Evolutionary conservation across 2,797 vertebrate genomes (phyloP).

Genomic region (Sylvilagus floridanus): DNA sequence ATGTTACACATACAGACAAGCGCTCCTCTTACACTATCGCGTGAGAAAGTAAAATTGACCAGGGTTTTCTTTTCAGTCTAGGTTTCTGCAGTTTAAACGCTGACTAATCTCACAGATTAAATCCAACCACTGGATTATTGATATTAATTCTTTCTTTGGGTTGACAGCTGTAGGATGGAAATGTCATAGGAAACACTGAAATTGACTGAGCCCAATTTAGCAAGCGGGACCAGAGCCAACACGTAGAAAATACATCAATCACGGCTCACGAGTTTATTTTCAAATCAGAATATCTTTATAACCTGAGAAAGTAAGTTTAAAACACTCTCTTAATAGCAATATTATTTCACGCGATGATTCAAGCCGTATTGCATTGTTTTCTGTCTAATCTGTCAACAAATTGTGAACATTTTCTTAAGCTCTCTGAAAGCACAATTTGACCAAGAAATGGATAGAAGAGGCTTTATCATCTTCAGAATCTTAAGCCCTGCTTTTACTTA

Average conservation of each 20-base stretch:
- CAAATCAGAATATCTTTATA: constrained; percentile 49
- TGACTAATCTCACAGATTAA: constrained; percentile 77
- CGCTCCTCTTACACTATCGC: neutral
- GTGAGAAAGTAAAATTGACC: constrained; percentile 65
- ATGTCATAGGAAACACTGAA: constrained; percentile 62
- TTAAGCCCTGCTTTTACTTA: constrained; percentile 77
- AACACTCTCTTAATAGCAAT: constrained; percentile 9
- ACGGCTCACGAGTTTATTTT: constrained; percentile 41
- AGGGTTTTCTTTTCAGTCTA: constrained; percentile 50
- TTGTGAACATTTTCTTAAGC: constrained; percentile 55
- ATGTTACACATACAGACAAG: constrained; percentile 41
- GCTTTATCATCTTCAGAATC: constrained; percentile 67
- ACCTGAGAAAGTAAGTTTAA: constrained; percentile 33
- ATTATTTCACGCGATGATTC: neutral
- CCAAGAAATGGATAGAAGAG: constrained; percentile 46
- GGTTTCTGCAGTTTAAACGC: constrained; percentile 57
- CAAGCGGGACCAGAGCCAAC: constrained; percentile 59
- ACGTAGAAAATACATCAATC: constrained; percentile 59
- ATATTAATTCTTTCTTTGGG: constrained; percentile 79
- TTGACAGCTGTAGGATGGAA: constrained; percentile 69
- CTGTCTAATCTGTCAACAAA: constrained; percentile 53
- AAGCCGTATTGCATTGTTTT: constrained; percentile 33
- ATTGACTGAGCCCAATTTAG: constrained; percentile 73
- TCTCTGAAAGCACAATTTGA: constrained; percentile 63
- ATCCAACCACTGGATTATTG: constrained; percentile 77